These are phyloP conservation scores for Teleiodes luculella DNA, from an alignment of 2,888 invertebrate species.

Conservation along the genomic window DNA sequence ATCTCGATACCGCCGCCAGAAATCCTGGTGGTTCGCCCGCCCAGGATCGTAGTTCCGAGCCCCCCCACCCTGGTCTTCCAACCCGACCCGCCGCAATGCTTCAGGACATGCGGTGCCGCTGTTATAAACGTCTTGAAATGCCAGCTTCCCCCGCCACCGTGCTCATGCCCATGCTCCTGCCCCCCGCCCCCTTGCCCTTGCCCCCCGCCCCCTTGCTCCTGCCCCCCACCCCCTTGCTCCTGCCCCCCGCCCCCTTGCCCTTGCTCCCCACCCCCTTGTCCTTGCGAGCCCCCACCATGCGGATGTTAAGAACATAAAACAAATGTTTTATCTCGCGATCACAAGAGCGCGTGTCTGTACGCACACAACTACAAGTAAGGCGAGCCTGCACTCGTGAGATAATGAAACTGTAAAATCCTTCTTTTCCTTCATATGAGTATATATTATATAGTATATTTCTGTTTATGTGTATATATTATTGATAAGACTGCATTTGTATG, in stretches of 20 bases:
- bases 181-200: constrained; percentile 16
- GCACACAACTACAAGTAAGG: too few relatives aligned
- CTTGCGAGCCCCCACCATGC: constrained; percentile 13
- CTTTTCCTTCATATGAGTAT: constrained; percentile 13
- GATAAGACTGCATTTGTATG: constrained; percentile 51
- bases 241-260: too few relatives aligned
- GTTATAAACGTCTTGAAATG: background rate
- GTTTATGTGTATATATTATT: constrained; percentile 18
- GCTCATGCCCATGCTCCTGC: constrained; percentile 14
- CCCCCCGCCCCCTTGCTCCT: constrained; percentile 7
- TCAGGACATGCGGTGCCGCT: constrained; percentile 43
- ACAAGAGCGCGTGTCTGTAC: too few relatives aligned
- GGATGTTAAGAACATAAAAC: background rate
- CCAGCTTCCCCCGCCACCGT: constrained; percentile 7
- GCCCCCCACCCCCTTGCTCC: constrained; percentile 6
- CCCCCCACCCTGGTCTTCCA: constrained; percentile 56
- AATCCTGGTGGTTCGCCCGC: constrained; percentile 45
- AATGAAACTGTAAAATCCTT: too few relatives aligned
- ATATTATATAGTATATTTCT: constrained; percentile 13
- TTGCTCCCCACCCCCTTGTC: too few relatives aligned
- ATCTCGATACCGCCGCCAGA: constrained; percentile 44
- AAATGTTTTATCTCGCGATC: constrained; percentile 12
- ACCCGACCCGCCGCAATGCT: constrained; percentile 44
- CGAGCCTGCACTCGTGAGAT: too few relatives aligned
- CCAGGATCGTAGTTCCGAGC: constrained; percentile 49